These are phyloP conservation scores for Neomorphus geoffroyi DNA, from an alignment of 2,797 vertebrate genomes.

Conservation along the genomic window DNA sequence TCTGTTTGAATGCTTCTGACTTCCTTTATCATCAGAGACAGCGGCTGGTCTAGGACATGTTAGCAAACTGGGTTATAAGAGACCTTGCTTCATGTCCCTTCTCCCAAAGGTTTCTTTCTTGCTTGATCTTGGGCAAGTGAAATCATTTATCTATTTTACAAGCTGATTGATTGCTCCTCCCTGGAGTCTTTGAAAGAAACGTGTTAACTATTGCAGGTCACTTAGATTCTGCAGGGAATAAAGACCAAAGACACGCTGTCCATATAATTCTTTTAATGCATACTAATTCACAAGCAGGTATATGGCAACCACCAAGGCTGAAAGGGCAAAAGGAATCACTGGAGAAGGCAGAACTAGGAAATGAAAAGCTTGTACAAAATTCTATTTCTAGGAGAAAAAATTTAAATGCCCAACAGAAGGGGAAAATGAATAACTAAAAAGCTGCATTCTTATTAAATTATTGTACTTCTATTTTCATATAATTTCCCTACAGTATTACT, in stretches of 20 bases:
- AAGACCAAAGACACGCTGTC: background rate
- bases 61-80: background rate
- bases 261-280: background rate
- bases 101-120: background rate
- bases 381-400: background rate
- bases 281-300: background rate
- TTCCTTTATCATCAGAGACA: background rate
- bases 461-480: background rate
- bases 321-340: background rate
- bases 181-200: background rate
- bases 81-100: background rate
- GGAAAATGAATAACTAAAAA: background rate
- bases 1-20: background rate
- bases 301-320: background rate
- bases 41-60: background rate
- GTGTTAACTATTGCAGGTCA: background rate
- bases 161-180: background rate
- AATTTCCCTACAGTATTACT: background rate
- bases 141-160: background rate
- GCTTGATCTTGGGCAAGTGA: background rate
- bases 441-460: background rate
- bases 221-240: background rate
- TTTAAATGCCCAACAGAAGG: background rate
- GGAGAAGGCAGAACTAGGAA: background rate
- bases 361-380: background rate